Conservation (phyloP, 1,140 invertebrate genomes). For the Ostrea denselamellosa region DNA sequence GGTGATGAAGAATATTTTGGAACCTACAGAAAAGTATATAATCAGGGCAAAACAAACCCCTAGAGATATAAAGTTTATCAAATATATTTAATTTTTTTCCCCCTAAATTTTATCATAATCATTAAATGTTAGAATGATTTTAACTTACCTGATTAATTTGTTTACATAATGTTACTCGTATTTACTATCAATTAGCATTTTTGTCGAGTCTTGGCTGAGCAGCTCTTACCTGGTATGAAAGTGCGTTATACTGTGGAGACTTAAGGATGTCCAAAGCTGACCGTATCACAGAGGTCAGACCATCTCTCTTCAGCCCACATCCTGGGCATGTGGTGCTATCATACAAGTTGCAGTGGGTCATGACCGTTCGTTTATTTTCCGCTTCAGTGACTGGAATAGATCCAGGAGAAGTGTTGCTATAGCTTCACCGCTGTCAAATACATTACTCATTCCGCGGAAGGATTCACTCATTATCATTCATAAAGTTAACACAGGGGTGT, state of each 20-base stretch:
- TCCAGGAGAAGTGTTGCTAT: conserved; percentile 48
- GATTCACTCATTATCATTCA: not conserved
- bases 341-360: conserved; percentile 46
- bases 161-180: not conserved
- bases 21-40: conserved; percentile 23
- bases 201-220: not conserved
- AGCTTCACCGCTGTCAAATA: conserved; percentile 34
- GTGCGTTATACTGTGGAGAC: conserved; percentile 16
- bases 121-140: not conserved
- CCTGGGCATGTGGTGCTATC: not conserved
- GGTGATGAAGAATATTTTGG: not conserved
- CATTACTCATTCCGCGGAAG: conserved; percentile 14
- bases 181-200: not conserved
- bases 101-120: not conserved
- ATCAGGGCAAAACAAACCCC: conserved; percentile 20
- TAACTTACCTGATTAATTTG: not conserved
- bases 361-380: conserved; percentile 40
- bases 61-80: not conserved
- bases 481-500: not conserved
- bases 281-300: not conserved
- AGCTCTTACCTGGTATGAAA: conserved; percentile 36
- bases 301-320: conserved; percentile 15
- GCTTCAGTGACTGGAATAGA: conserved; percentile 48
- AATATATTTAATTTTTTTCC: not conserved
- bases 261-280: conserved; percentile 3